These are phyloP conservation scores for Tenodera sinensis DNA, from an alignment of 2,888 invertebrate species.

Conservation along the genomic window DNA sequence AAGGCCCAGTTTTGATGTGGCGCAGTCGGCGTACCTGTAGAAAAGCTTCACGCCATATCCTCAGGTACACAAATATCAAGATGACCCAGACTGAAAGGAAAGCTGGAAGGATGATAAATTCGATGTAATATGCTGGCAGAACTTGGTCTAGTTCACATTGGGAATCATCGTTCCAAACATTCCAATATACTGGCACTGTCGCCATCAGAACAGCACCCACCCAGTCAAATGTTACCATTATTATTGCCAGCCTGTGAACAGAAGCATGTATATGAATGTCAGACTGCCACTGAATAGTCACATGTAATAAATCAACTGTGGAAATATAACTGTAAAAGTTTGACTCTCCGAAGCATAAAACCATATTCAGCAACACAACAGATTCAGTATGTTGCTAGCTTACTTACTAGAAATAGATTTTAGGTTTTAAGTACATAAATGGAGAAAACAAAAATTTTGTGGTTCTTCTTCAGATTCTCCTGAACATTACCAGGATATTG, in stretches of 20 bases:
- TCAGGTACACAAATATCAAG: slow-evolving; percentile 71
- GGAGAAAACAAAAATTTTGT: too few species aligned
- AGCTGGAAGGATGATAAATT: slow-evolving; percentile 60
- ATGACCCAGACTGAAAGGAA: slow-evolving; percentile 70
- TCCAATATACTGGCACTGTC: slow-evolving; percentile 72
- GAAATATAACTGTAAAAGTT: too few species aligned
- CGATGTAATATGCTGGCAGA: slow-evolving; percentile 46
- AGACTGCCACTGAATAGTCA: too few species aligned
- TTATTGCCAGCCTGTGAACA: slow-evolving; percentile 50
- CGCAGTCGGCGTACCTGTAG: slow-evolving; percentile 67
- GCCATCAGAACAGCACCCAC: slow-evolving; percentile 61
- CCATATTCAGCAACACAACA: too few species aligned
- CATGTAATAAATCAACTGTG: too few species aligned
- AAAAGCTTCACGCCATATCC: slow-evolving; percentile 74
- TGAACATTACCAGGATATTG: too few species aligned
- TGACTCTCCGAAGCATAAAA: too few species aligned
- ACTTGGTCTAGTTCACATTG: slow-evolving; percentile 68
- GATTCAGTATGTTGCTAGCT: too few species aligned
- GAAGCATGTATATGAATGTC: not conserved
- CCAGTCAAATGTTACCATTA: slow-evolving; percentile 66
- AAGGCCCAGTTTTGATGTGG: slow-evolving; percentile 51
- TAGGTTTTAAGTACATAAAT: too few species aligned
- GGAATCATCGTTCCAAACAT: slow-evolving; percentile 61
- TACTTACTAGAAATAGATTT: too few species aligned
- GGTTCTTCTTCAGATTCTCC: too few species aligned